Evolutionary conservation across 92 coral and sea anemone genomes (phyloP).

Genomic region (Parazoanthus atlanticus): DNA sequence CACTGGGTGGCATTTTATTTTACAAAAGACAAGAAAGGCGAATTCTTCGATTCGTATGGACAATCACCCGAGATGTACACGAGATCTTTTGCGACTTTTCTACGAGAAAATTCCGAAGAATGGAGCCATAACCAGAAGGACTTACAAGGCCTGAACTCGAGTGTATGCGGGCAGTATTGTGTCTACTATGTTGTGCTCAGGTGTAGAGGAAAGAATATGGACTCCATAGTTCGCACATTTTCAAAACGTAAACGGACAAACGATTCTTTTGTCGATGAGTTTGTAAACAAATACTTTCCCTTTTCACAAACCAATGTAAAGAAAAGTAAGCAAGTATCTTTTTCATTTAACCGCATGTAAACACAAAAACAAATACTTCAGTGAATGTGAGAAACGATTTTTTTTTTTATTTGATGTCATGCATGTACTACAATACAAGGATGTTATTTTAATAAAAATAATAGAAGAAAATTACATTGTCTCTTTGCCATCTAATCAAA

Average conservation of each 20-base stretch:
- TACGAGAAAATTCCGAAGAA: slow-evolving; percentile 28
- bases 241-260: slow-evolving; percentile 37
- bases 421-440: too few relatives aligned
- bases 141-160: slow-evolving; percentile 46
- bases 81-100: slow-evolving; percentile 35
- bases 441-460: too few relatives aligned
- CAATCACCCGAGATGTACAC: slow-evolving; percentile 45
- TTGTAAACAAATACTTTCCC: slow-evolving; percentile 44
- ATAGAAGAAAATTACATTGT: too few relatives aligned
- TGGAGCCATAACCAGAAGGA: slow-evolving; percentile 29
- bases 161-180: slow-evolving; percentile 65
- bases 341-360: too few relatives aligned
- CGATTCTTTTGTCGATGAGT: slow-evolving; percentile 50
- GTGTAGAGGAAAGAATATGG: slow-evolving; percentile 45
- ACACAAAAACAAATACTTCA: too few relatives aligned
- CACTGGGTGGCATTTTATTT: slow-evolving; percentile 64
- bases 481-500: too few relatives aligned
- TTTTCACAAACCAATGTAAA: neutral
- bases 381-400: too few relatives aligned
- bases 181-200: slow-evolving; percentile 51
- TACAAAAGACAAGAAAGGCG: slow-evolving; percentile 49
- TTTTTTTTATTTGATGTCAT: too few relatives aligned
- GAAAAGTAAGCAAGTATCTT: too few relatives aligned
- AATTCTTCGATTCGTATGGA: slow-evolving; percentile 64
- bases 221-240: slow-evolving; percentile 57